phyloP scores from a whole-genome alignment of 2,888 invertebrate genomes.

The Drosophila macrothrix region DNA sequence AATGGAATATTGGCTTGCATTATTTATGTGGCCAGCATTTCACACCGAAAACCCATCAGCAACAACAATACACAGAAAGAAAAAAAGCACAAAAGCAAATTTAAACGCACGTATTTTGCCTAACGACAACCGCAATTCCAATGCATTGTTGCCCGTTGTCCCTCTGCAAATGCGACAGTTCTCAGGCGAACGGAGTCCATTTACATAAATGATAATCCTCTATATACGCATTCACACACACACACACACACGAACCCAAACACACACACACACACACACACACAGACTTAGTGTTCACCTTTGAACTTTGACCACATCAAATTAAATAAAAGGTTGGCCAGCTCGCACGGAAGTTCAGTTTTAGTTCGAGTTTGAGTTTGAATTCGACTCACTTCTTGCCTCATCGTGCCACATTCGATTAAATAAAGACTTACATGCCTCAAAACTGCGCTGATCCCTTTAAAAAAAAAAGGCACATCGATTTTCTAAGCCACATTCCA shows the following conservation, averaged over 20 bases:
- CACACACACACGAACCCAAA: background rate
- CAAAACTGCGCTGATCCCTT: background rate
- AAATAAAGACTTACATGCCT: conserved; percentile 2
- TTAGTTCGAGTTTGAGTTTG: background rate
- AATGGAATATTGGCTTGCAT: conserved; percentile 60
- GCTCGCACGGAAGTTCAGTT: conserved; percentile 33
- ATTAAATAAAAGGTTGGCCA: conserved; percentile 73
- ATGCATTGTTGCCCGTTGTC: conserved; percentile 36
- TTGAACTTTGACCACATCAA: conserved; percentile 72
- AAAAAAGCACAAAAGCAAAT: conserved; percentile 62
- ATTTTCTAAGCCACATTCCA: background rate
- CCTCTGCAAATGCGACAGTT: conserved; percentile 28
- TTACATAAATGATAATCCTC: conserved; percentile 68
- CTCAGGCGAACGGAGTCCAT: conserved; percentile 60
- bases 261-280: conserved; percentile 4
- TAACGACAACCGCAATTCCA: conserved; percentile 44
- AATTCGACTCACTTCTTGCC: background rate
- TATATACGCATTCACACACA: conserved; percentile 4
- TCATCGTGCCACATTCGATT: background rate
- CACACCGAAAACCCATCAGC: conserved; percentile 21
- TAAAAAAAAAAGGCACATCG: background rate
- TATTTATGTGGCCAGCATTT: conserved; percentile 50
- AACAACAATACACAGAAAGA: conserved; percentile 1
- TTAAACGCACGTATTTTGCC: conserved; percentile 59
- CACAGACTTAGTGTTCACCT: conserved; percentile 48